These are phyloP conservation scores for Dinoponera quadriceps DNA, from an alignment of 1,140 invertebrate species.

Conservation along the genomic window DNA sequence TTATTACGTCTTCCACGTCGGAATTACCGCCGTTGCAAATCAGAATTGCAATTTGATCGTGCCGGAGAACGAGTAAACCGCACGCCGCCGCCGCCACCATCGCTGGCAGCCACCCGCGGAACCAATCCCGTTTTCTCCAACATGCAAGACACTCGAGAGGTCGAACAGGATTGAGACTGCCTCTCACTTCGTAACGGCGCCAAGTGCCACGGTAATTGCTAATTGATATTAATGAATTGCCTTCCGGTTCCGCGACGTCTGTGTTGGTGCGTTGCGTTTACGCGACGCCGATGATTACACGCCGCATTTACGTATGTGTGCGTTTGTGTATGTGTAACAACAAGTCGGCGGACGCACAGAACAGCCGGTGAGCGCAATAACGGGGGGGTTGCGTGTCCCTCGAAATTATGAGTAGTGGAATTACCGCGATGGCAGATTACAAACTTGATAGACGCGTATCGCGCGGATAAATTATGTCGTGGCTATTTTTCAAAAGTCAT, in stretches of 20 bases:
- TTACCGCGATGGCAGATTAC: constrained; percentile 50
- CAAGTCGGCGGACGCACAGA: not conserved
- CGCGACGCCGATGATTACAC: no score
- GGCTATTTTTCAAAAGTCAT: constrained; percentile 20
- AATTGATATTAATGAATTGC: constrained; percentile 53
- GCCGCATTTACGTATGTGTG: no score
- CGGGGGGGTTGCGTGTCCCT: not conserved
- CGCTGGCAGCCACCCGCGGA: not conserved
- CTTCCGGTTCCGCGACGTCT: not conserved
- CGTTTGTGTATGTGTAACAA: not conserved
- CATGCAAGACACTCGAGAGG: constrained; percentile 2
- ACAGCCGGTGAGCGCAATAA: not conserved
- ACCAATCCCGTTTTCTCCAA: not conserved
- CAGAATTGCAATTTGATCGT: constrained; percentile 58
- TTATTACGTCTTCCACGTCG: constrained; percentile 56
- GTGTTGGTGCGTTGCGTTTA: not conserved
- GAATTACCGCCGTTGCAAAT: constrained; percentile 47
- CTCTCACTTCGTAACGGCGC: no score
- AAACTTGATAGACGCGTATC: constrained; percentile 24
- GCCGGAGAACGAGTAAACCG: constrained; percentile 1
- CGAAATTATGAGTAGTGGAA: constrained; percentile 34
- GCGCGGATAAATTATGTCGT: constrained; percentile 25
- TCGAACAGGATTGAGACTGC: not conserved
- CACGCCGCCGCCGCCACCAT: not conserved
- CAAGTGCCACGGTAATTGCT: constrained; percentile 14